Base-by-base conservation (phyloP, 1,140 invertebrate species). In the Drosophila ficusphila region DNA sequence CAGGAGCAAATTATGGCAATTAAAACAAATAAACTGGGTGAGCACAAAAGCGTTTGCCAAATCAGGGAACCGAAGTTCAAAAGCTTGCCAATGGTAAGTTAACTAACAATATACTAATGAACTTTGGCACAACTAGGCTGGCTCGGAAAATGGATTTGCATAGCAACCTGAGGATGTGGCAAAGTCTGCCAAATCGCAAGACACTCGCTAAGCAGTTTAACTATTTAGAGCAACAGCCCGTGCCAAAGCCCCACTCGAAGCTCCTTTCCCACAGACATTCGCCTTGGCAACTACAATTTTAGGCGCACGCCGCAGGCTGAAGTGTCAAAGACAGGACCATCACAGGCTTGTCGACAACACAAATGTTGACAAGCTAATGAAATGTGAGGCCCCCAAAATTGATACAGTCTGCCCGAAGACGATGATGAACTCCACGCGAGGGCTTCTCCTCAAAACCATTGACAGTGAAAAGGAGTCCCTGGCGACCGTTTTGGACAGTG, bases 291-390 rank as follows among this genome's bases (percentile, higher is more conserved):
- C 82, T 76, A 57, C 76, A 76, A 83, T 79, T 67, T 64, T 56
- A 39, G 27, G 65, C 31, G 25, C 29, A 54, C 38, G 77, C 82
- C 77, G 52, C 74, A 64, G 82, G 82, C 82, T 65, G 60, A 86
- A 81, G 82, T 86, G 82, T 82, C 82, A 86, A 86, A 86, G 82
- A 86, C 77, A 88, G 78, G 73, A 51, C 62, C 58, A 74, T 67
- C 46, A 54, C 49, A 60, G 33, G 34, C 71, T 67, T 25, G 47
- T 42, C 33, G 60, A 56, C 79, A 71, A 83, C 71, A 79, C 71
- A 88, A 88, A 86, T 86, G 82, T 82, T 86, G 82, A 86, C 82
- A 86, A 78, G 82, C 82, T 86, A 86, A 86, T 86, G 82, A 86
- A 86, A 86, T 88, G 77, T 82, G 82, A 86, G 82, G 77, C 36